Conservation (phyloP, 1,140 invertebrate genomes). For the Galleria mellonella region DNA sequence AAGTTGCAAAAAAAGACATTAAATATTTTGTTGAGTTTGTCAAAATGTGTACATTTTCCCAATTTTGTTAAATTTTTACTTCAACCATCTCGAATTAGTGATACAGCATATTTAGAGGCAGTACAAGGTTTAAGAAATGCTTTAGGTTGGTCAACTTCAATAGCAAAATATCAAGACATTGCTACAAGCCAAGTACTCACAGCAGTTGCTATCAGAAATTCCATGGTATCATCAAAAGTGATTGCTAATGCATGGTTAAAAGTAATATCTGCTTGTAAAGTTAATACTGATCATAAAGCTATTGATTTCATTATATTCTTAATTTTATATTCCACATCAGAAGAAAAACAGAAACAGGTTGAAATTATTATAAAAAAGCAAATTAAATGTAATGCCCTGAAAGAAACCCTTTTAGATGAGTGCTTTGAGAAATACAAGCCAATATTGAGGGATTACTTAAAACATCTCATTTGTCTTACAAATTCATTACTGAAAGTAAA, state of each 20-base stretch:
- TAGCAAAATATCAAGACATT: constrained; percentile 38
- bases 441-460: constrained; percentile 57
- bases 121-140: constrained; percentile 51
- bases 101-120: constrained; percentile 40
- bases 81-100: constrained; percentile 31
- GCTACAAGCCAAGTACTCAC: constrained; percentile 65
- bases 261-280: constrained; percentile 45
- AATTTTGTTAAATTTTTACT: constrained; percentile 67
- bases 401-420: constrained; percentile 47
- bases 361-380: constrained; percentile 57
- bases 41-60: constrained; percentile 54
- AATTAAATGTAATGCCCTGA: constrained; percentile 53
- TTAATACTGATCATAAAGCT: constrained; percentile 50
- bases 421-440: constrained; percentile 57
- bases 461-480: constrained; percentile 44
- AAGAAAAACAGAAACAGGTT: constrained; percentile 55
- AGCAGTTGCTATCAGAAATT: constrained; percentile 54
- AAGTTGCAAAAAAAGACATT: constrained; percentile 58
- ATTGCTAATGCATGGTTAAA: constrained; percentile 62
- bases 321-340: constrained; percentile 52
- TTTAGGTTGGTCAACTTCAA: constrained; percentile 48
- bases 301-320: constrained; percentile 65
- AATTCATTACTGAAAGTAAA: constrained; percentile 51
- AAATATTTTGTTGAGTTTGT: constrained; percentile 39
- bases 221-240: constrained; percentile 57